Evolutionary conservation across 2,888 invertebrate species (phyloP), one percentile per base, ranked within the genome.

Genomic region (Xanthorhoe spadicearia): DNA sequence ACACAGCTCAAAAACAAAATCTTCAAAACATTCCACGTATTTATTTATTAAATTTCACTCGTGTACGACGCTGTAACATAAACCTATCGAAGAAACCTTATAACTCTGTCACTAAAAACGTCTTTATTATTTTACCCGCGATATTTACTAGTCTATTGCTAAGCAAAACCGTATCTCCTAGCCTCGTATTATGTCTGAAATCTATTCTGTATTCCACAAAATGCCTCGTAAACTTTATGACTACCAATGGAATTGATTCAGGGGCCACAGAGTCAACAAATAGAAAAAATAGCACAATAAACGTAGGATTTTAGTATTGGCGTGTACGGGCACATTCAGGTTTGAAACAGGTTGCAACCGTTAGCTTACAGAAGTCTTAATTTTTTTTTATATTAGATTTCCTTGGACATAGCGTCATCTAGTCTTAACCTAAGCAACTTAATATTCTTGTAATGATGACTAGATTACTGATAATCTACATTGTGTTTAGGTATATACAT

Each of bases 141-240:
- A 43, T 63, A 60, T 68, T 68, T 61, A 61, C 58, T 65, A 65
- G 61, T 52, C 54, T 65, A 65, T 65, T 65, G 65, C 65, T 65
- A 64, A 68, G 61, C 65, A 62, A 55, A 62, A 59, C 35, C 52
- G 58, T 68, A 61, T 59, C 55, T 61, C 53, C 62, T 54, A 48
- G 61, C 62, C 66, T 62, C 51, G 48, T 66, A 63, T 66, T 66
- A 69, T 63, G 62, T 59, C 59, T 61, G 61, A 61, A 68, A 66
- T 64, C 51, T 66, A 69, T 69, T 69, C 66, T 66, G 64, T 69
- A 69, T 61, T 64, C 69, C 57, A 64, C 66, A 64, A 69, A 65
- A 66, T 61, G 59, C 58, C 68, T 64, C 66, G 66, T 69, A 66
- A 66, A 66, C 43, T 69, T 69, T 69, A 69, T 63, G 64, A 66